Evolutionary conservation across 1,140 invertebrate species (phyloP).

Genomic region (Venturia canescens): DNA sequence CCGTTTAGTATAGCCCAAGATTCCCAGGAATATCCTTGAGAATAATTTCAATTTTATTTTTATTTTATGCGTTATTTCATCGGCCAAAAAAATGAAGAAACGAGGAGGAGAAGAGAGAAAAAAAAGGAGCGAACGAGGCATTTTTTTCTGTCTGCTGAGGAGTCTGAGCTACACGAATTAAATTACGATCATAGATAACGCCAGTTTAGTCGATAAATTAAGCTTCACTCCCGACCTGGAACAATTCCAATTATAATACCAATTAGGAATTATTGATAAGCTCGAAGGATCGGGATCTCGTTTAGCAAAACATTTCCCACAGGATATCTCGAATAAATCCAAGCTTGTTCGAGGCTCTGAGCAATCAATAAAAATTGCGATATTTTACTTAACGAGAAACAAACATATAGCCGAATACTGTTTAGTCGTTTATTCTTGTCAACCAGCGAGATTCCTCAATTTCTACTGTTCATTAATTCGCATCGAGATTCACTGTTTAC

Average conservation of each 20-base stretch:
- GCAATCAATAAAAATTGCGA: background rate
- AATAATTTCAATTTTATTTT: constrained; percentile 2
- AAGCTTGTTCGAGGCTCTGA: background rate
- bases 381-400: background rate
- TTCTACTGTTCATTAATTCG: too few relatives aligned
- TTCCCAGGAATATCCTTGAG: background rate
- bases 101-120: background rate
- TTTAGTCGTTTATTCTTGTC: background rate
- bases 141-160: background rate
- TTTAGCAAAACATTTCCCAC: background rate
- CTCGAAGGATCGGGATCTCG: background rate
- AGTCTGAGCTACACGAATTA: background rate
- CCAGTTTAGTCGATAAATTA: constrained; percentile 12
- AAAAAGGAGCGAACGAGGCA: background rate
- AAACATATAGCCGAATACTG: background rate
- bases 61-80: background rate
- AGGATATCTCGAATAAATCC: background rate
- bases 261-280: constrained; percentile 26
- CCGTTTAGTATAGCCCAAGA: background rate
- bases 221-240: background rate
- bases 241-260: constrained; percentile 26
- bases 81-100: background rate
- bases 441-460: background rate
- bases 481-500: too few relatives aligned
- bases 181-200: constrained; percentile 16